A percentile compares a stretch with the other conserved stretches of the same genome.
Evolutionary conservation across 2,797 vertebrate genomes (phyloP).

Genomic region (Triplophysa yarkandensis): DNA sequence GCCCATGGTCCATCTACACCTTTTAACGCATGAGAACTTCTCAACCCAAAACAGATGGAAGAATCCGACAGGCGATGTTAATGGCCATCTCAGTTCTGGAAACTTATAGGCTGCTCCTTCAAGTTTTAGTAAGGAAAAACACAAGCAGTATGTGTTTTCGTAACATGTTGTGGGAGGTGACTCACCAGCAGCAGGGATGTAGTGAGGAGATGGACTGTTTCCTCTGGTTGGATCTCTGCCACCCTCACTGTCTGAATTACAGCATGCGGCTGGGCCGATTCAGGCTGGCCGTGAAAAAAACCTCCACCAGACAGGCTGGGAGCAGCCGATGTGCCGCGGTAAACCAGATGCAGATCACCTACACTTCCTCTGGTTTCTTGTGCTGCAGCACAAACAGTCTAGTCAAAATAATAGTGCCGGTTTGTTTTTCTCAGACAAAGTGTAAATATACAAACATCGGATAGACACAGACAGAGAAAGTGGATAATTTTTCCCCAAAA

Average conservation of each 20-base stretch:
- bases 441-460: conserved; percentile 45
- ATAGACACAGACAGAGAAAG: not conserved
- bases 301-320: conserved; percentile 58
- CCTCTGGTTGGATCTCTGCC: conserved; percentile 32
- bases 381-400: conserved; percentile 76
- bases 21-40: not conserved
- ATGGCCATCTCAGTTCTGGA: not conserved
- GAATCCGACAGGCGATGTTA: not conserved
- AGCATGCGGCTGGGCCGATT: conserved; percentile 46
- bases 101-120: conserved; percentile 8
- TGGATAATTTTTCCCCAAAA: not conserved
- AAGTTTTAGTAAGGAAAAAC: conserved; percentile 2
- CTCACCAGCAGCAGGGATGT: conserved; percentile 1
- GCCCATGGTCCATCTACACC: not conserved
- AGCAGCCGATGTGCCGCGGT: conserved; percentile 68
- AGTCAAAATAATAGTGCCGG: conserved; percentile 83
- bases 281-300: conserved; percentile 39
- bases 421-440: conserved; percentile 61
- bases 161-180: conserved; percentile 31
- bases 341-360: conserved; percentile 78
- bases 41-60: conserved; percentile 8
- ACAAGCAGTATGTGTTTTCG: conserved; percentile 5
- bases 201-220: conserved; percentile 11
- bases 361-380: conserved; percentile 79
- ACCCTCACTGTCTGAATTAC: conserved; percentile 23